Evolutionary conservation across 2,888 invertebrate genomes (phyloP).

Genomic region (Stegana nigrithorax): DNA sequence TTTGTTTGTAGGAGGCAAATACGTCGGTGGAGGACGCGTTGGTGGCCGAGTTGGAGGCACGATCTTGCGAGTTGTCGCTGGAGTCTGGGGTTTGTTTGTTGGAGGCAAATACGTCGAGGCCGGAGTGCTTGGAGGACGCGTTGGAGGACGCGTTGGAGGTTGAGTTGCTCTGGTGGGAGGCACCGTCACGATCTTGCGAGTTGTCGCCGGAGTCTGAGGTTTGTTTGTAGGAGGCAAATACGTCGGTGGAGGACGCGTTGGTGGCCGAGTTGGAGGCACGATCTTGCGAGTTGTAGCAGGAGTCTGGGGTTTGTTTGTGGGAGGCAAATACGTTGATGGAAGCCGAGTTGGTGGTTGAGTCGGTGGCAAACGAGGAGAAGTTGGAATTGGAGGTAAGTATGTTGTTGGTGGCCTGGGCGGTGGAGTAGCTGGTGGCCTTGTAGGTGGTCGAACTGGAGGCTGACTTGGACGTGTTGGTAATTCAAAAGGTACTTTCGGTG

Average conservation of each 20-base stretch:
- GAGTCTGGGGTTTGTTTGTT: conserved; percentile 38
- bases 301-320: conserved; percentile 39
- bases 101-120: conserved; percentile 42
- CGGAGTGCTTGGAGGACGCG: conserved; percentile 37
- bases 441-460: conserved; percentile 37
- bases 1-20: conserved; percentile 38
- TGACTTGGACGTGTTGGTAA: conserved; percentile 40
- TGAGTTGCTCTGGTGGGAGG: background rate
- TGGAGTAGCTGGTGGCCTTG: conserved; percentile 36
- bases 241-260: conserved; percentile 37
- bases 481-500: conserved; percentile 57
- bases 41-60: conserved; percentile 28
- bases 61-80: conserved; percentile 35
- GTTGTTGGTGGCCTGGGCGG: conserved; percentile 37
- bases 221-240: conserved; percentile 35
- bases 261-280: conserved; percentile 34
- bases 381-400: conserved; percentile 27
- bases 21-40: conserved; percentile 34
- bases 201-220: conserved; percentile 28
- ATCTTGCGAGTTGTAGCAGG: conserved; percentile 37
- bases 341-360: conserved; percentile 25
- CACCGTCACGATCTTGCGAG: background rate
- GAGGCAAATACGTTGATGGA: conserved; percentile 40
- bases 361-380: conserved; percentile 29
- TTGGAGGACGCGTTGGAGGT: conserved; percentile 37